phyloP scores from a whole-genome alignment of 2,113 vertebrate species.

The Petromus typicus region DNA sequence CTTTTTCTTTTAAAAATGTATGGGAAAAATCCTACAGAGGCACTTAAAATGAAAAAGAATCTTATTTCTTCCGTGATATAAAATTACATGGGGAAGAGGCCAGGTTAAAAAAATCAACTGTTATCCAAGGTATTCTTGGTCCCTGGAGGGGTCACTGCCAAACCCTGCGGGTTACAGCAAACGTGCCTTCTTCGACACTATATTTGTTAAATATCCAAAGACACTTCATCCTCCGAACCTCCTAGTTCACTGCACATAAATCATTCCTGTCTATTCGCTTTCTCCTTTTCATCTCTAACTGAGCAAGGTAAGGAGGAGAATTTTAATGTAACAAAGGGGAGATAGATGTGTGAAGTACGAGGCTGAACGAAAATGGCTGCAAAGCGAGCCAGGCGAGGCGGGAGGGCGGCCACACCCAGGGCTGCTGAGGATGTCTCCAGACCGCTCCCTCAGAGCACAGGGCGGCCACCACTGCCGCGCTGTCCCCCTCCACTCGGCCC shows the following conservation, averaged over 20 bases:
- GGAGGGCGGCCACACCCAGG: slow-evolving; percentile 89
- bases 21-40: not conserved
- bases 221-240: not conserved
- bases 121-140: slow-evolving; percentile 58
- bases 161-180: slow-evolving; percentile 50
- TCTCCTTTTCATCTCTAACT: slow-evolving; percentile 60
- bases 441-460: slow-evolving; percentile 71
- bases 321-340: slow-evolving; percentile 88
- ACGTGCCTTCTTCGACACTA: slow-evolving; percentile 50
- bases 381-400: slow-evolving; percentile 82
- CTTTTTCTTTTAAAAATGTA: slow-evolving; percentile 52
- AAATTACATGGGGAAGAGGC: slow-evolving; percentile 56
- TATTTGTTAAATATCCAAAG: slow-evolving; percentile 64
- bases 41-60: slow-evolving; percentile 50
- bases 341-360: slow-evolving; percentile 82
- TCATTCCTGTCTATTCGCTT: slow-evolving; percentile 31
- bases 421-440: slow-evolving; percentile 76
- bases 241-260: slow-evolving; percentile 35
- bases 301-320: slow-evolving; percentile 75
- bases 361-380: slow-evolving; percentile 91
- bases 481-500: slow-evolving; percentile 41
- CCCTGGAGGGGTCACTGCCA: slow-evolving; percentile 42
- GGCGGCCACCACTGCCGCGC: slow-evolving; percentile 65
- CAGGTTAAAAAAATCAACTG: not conserved
- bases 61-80: slow-evolving; percentile 29